Base-by-base conservation (phyloP, 2,797 vertebrate species). In the Odontamblyopus lacepedii region DNA sequence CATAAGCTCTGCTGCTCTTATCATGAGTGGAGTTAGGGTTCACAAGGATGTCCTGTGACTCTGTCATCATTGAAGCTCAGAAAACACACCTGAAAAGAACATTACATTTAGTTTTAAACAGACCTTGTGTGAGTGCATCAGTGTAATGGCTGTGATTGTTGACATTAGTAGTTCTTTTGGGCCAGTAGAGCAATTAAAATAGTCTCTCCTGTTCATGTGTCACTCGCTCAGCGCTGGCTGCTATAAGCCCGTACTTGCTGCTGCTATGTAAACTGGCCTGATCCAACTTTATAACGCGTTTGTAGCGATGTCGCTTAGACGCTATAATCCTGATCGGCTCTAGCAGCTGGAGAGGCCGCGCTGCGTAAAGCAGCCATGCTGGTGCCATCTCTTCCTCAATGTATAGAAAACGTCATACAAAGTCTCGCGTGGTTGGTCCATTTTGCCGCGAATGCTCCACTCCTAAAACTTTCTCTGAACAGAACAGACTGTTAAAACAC, bases 401-500 rank as follows among this genome's bases (percentile, higher is more conserved):
- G 50, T 81, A 89, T 72, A 78, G 81, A 79, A 80, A 67, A 9
- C 70, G 18, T 55, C 29, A 5, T 13, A 30, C 78, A 93, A 60
- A 93, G 72, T 93, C 93, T 93, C 92, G 93, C 93, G 93, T 85
- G 85, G 81, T 69, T 70, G 9, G 12, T 44, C 67, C 53, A 41
- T 56, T 79, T 92, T 87, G 86, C 93, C 93, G 93, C 93, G 91
- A 93, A 94, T 15, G 29, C 65, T 35, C 50, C 18, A 2, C 2
- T 2, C 50, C 48, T 53, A 67, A 30, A 80, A 85, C 77, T 88
- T 88, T 70, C 50, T 15, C 69, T 12, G 35, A 26, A 7, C 27
- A 35, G 38, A n/a, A n/a, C n/a, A n/a, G n/a, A 44, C 57, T 69
- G 65, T 30, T 68, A 50, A 27, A 0, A 18, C 19, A 70, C 53